These are phyloP conservation scores for Melanophora roralis DNA, from an alignment of 2,888 invertebrate genomes.

Conservation along the genomic window DNA sequence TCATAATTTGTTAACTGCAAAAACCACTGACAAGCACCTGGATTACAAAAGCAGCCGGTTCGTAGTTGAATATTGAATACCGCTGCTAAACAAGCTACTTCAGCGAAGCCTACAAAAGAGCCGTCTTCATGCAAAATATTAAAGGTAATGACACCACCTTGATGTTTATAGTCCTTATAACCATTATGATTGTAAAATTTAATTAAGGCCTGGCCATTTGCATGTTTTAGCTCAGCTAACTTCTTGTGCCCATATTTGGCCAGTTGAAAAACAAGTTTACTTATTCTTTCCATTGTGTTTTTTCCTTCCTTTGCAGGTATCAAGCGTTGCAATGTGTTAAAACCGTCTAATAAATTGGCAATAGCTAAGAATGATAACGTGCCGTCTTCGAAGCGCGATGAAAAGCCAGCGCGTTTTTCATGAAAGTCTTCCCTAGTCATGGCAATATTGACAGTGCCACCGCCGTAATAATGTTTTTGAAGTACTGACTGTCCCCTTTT, in stretches of 20 bases:
- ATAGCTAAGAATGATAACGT: slow-evolving; percentile 93
- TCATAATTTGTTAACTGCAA: slow-evolving; percentile 83
- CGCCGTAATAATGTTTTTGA: slow-evolving; percentile 89
- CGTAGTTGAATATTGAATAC: slow-evolving; percentile 90
- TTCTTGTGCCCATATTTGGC: slow-evolving; percentile 85
- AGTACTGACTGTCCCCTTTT: slow-evolving; percentile 76
- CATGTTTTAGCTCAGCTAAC: slow-evolving; percentile 82
- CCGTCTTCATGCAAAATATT: slow-evolving; percentile 89
- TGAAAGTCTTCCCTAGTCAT: slow-evolving; percentile 85
- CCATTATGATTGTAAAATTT: slow-evolving; percentile 85
- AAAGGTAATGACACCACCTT: slow-evolving; percentile 94
- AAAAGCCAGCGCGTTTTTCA: slow-evolving; percentile 82
- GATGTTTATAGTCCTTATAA: slow-evolving; percentile 81
- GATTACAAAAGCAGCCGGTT: slow-evolving; percentile 98
- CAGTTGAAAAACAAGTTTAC: slow-evolving; percentile 85
- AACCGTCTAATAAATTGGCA: slow-evolving; percentile 87
- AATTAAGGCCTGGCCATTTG: slow-evolving; percentile 84
- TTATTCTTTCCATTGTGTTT: slow-evolving; percentile 81
- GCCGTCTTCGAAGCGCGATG: slow-evolving; percentile 96
- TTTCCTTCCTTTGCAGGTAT: slow-evolving; percentile 78
- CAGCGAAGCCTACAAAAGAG: slow-evolving; percentile 90
- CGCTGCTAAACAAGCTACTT: slow-evolving; percentile 94
- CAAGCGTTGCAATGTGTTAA: slow-evolving; percentile 83
- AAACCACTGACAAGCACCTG: slow-evolving; percentile 93
- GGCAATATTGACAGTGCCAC: slow-evolving; percentile 93